Evolutionary conservation across 2,113 vertebrate genomes (phyloP).

Genomic region (Dromas ardeola): DNA sequence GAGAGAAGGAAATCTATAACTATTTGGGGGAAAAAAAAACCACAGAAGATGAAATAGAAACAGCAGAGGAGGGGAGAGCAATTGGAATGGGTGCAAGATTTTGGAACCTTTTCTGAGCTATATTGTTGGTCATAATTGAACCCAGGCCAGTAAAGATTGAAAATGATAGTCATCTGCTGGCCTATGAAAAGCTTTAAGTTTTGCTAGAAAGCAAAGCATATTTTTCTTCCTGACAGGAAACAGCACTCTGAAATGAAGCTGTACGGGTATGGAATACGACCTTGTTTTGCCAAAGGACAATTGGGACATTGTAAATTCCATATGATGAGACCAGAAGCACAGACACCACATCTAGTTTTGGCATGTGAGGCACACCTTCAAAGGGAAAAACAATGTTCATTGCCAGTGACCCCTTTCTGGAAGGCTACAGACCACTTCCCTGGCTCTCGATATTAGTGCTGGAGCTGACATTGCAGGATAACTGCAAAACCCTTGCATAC

Average conservation of each 20-base stretch:
- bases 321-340: neutral
- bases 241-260: neutral
- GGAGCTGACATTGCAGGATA: neutral
- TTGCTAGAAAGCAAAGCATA: neutral
- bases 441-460: neutral
- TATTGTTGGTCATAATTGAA: neutral
- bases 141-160: neutral
- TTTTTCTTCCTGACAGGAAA: neutral
- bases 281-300: neutral
- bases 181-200: neutral
- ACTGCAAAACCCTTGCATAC: neutral
- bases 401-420: neutral
- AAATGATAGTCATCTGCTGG: neutral
- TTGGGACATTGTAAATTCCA: neutral
- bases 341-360: neutral
- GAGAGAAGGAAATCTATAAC: neutral
- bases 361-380: rapidly evolving
- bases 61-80: neutral
- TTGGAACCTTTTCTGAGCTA: neutral
- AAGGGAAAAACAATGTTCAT: neutral
- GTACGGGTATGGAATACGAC: neutral
- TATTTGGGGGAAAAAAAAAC: neutral
- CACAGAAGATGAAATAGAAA: neutral
- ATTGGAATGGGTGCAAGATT: neutral
- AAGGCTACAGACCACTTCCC: neutral